A percentile compares a stretch with the other conserved stretches of the same genome.
phyloP scores from a whole-genome alignment of 2,113 vertebrate genomes.

The Physeter macrocephalus region DNA sequence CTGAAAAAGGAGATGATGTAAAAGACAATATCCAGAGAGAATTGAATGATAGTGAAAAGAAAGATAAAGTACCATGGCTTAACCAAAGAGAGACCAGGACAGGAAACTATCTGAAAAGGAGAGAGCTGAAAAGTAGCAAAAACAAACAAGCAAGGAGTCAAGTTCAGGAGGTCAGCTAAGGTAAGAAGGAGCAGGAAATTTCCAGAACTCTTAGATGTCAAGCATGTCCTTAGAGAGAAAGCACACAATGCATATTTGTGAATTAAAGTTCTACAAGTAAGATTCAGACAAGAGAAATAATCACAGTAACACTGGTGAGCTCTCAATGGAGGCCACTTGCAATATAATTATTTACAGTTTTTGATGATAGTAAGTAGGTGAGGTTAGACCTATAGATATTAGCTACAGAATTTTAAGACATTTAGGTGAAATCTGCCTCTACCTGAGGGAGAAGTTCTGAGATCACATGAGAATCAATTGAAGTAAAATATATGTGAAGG shows the following conservation, averaged over 20 bases:
- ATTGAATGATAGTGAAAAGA: not conserved
- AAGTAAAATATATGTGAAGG: not conserved
- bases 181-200: not conserved
- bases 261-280: not conserved
- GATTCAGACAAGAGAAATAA: not conserved
- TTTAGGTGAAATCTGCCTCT: not conserved
- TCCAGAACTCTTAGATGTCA: conserved; percentile 22
- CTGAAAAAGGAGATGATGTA: not conserved
- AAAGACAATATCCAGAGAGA: not conserved
- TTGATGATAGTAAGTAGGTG: not conserved
- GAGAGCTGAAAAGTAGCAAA: not conserved
- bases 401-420: not conserved
- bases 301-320: not conserved
- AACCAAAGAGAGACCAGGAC: not conserved
- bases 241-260: not conserved
- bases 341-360: not conserved
- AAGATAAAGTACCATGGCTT: not conserved
- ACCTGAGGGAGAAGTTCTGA: not conserved
- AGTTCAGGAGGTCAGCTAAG: not conserved
- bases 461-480: not conserved
- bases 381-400: not conserved
- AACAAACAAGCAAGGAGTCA: not conserved
- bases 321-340: not conserved
- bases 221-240: not conserved
- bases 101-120: not conserved